These are phyloP conservation scores for Acomys russatus DNA, from an alignment of 2,797 vertebrate species.

Conservation along the genomic window DNA sequence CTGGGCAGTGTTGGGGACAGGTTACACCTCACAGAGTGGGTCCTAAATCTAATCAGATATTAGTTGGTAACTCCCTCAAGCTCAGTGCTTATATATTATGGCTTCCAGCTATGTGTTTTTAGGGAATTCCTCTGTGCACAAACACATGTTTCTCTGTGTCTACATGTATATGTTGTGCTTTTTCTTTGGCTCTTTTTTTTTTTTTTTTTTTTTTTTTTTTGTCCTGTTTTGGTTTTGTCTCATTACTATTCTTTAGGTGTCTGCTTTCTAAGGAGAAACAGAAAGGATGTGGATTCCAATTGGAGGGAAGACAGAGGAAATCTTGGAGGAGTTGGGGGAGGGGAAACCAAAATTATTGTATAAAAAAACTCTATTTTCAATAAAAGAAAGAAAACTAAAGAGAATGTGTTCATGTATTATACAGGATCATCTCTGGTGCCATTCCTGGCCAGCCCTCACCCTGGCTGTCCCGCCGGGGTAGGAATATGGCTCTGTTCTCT, in stretches of 20 bases:
- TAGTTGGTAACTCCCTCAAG: neutral
- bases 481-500: slow-evolving; percentile 2
- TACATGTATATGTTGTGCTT: neutral
- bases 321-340: neutral
- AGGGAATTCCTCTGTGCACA: neutral
- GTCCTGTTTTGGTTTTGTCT: neutral
- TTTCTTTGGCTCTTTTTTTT: neutral
- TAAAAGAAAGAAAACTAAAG: neutral
- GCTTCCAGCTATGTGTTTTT: neutral
- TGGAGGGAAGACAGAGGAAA: neutral
- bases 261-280: neutral
- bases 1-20: neutral
- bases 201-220: neutral
- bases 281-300: neutral
- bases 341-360: neutral
- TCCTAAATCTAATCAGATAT: neutral
- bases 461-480: neutral
- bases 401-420: neutral
- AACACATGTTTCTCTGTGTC: neutral
- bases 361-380: neutral
- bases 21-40: neutral
- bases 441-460: too few species aligned
- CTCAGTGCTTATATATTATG: neutral
- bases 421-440: neutral
- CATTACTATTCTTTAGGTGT: neutral